Conservation (phyloP, 2,113 vertebrate genomes). For the Orthonyx spaldingii region DNA sequence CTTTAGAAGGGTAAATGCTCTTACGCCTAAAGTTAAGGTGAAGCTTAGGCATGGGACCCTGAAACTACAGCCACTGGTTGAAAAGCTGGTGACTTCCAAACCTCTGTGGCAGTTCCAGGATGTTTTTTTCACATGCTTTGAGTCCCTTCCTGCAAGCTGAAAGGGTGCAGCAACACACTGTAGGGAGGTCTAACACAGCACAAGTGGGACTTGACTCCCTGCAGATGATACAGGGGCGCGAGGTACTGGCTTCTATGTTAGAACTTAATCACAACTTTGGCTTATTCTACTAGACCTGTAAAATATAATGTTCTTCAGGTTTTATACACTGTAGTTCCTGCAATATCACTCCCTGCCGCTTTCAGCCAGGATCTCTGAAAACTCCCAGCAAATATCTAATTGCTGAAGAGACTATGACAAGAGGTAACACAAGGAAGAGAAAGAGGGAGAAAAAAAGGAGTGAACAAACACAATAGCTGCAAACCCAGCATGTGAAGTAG, state of each 20-base stretch:
- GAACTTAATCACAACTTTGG: neutral
- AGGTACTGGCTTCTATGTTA: neutral
- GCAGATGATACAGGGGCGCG: accelerated
- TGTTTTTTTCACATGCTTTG: neutral
- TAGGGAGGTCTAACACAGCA: neutral
- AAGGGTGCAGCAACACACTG: accelerated
- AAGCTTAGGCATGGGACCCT: neutral
- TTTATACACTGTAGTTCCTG: neutral
- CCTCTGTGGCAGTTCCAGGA: neutral
- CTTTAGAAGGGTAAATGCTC: neutral
- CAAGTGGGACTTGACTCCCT: neutral
- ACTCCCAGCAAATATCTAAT: neutral
- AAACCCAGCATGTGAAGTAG: neutral
- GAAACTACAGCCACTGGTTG: neutral
- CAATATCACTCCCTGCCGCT: neutral
- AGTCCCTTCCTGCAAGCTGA: neutral
- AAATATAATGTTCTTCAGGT: neutral
- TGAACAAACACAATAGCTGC: neutral
- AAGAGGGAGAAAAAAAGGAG: accelerated
- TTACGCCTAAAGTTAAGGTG: neutral
- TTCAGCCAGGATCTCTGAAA: neutral
- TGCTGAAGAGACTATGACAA: neutral
- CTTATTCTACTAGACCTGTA: neutral
- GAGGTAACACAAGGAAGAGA: neutral
- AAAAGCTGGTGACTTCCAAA: neutral